phyloP scores from a whole-genome alignment of 2,888 invertebrate genomes.

The Lithodes maja region DNA sequence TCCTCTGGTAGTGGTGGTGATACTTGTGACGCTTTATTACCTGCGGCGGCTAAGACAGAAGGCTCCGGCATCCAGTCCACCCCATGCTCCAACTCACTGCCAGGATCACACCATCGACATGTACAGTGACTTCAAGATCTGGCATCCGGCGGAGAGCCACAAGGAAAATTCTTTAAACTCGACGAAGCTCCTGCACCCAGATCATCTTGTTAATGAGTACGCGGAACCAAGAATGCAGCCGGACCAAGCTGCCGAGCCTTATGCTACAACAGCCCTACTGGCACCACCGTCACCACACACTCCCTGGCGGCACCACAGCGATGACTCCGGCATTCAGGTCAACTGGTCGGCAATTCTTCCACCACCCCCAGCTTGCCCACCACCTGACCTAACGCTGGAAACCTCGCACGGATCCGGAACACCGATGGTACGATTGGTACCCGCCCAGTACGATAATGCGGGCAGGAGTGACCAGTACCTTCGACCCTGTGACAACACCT shows the following conservation, averaged over 20 bases:
- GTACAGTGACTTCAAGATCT: slow-evolving; percentile 56
- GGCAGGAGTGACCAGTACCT: slow-evolving; percentile 52
- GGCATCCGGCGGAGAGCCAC: slow-evolving; percentile 64
- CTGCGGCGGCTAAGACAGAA: slow-evolving; percentile 51
- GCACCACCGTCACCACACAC: slow-evolving; percentile 42
- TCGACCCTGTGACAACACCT: slow-evolving; percentile 59
- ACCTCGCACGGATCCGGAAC: background rate
- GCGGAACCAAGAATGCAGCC: slow-evolving; percentile 61
- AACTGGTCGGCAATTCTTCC: slow-evolving; percentile 56
- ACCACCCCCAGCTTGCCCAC: slow-evolving; percentile 55
- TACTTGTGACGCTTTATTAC: slow-evolving; percentile 51
- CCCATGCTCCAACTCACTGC: slow-evolving; percentile 38
- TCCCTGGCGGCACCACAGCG: slow-evolving; percentile 45
- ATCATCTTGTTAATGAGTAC: slow-evolving; percentile 65
- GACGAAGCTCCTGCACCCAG: slow-evolving; percentile 54
- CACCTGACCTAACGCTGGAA: slow-evolving; percentile 47
- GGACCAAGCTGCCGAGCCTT: slow-evolving; percentile 42
- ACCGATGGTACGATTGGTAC: background rate
- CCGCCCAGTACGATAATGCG: slow-evolving; percentile 54
- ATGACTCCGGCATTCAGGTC: slow-evolving; percentile 57
- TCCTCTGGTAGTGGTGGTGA: slow-evolving; percentile 61
- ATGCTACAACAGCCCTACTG: slow-evolving; percentile 53
- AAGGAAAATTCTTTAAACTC: slow-evolving; percentile 57
- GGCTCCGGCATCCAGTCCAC: slow-evolving; percentile 50
- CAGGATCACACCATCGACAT: slow-evolving; percentile 65